Evolutionary conservation across 2,113 vertebrate species (phyloP), one percentile per base, ranked within the genome.

Genomic region (Uropsilus gracilis): DNA sequence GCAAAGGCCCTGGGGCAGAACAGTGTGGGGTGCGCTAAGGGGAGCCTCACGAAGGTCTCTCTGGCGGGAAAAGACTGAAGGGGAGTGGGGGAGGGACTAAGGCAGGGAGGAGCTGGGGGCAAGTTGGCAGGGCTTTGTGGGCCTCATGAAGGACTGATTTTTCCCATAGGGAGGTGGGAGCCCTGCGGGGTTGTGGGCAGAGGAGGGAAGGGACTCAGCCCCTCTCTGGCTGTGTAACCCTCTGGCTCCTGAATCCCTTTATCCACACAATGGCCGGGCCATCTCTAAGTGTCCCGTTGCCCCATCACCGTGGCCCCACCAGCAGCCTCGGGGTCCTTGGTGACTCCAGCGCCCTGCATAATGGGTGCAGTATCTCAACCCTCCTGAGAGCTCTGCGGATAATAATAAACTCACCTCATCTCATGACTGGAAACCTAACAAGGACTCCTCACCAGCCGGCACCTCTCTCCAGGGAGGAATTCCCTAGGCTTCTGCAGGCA

Each of bases 331-430:
- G 3, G 32, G 14, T 30, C 55, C 9, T 37, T 1, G n/a, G 39
- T 7, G 12, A 59, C 39, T 22, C 73, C 7, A 2, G 12, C 1
- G 2, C 44, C 30, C 59, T 18, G 68, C 6, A 22, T 91, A 57
- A 5, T 0, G 2, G 63, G 37, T 12, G 59, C 24, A 76, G 69
- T 39, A 94, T 86, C 88, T 44, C 2, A 66, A 17, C 55, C 18
- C n/a, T 84, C 83, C 42, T 1, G 2, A 53, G 37, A 80, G 72
- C 46, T 86, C 44, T 50, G 50, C 50, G 44, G 50, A 77, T 46
- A 53, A 59, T 76, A 46, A 92, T 80, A 66, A 93, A 94, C 66
- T 80, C 89, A 59, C 68, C 69, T 76, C 20, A 88, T 90, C 89
- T 90, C 30, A 6, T 44, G 80, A 87, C 75, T 59, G 0, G 68